phyloP scores from a whole-genome alignment of 2,888 invertebrate genomes.

The Cosmopolites sordidus region DNA sequence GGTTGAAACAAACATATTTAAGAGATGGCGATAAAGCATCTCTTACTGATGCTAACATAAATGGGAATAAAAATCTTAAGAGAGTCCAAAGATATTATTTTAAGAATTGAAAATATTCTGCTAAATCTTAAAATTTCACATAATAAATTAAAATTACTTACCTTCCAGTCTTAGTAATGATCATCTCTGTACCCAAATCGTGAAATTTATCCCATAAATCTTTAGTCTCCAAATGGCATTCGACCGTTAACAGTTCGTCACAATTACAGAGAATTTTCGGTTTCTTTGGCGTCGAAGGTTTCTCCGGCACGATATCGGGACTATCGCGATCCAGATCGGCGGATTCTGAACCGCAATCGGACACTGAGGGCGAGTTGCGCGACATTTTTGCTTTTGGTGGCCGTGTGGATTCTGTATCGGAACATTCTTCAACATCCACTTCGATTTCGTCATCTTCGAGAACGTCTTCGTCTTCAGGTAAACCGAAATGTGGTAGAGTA shows the following conservation, averaged over 20 bases:
- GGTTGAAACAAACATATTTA: no score
- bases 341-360: slow-evolving; percentile 46
- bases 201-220: slow-evolving; percentile 80
- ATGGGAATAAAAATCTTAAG: no score
- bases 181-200: slow-evolving; percentile 77
- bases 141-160: slow-evolving; percentile 43
- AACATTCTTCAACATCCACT: slow-evolving; percentile 59
- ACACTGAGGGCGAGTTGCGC: slow-evolving; percentile 42
- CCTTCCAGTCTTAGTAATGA: slow-evolving; percentile 81
- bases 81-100: no score
- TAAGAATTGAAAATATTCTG: no score
- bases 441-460: slow-evolving; percentile 54
- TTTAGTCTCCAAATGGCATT: slow-evolving; percentile 74
- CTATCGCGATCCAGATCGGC: slow-evolving; percentile 45
- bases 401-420: slow-evolving; percentile 51
- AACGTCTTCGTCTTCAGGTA: slow-evolving; percentile 49
- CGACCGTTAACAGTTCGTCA: slow-evolving; percentile 59
- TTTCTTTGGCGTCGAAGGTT: slow-evolving; percentile 39
- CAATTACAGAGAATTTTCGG: slow-evolving; percentile 58
- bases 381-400: slow-evolving; percentile 36
- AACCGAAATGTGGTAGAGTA: slow-evolving; percentile 41
- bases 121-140: no score
- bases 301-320: slow-evolving; percentile 42
- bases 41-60: no score
- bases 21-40: no score